These are phyloP conservation scores for Idaea straminata DNA, from an alignment of 2,888 invertebrate species.

Conservation along the genomic window DNA sequence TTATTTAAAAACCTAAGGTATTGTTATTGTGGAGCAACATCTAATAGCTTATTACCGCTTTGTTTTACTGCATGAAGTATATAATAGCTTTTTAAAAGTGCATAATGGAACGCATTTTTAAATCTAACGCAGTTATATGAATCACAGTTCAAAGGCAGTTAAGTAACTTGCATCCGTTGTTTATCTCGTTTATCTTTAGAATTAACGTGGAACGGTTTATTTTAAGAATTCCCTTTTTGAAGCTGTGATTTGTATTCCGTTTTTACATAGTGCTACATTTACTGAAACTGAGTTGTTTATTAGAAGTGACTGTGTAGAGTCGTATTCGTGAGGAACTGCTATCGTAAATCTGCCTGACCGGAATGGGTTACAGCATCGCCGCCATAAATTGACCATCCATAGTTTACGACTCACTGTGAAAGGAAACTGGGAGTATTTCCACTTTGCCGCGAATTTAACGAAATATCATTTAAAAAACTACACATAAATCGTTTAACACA, in stretches of 20 bases:
- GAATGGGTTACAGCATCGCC: slow-evolving; percentile 67
- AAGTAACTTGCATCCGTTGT: neutral
- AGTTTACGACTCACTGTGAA: slow-evolving; percentile 69
- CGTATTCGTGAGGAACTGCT: slow-evolving; percentile 62
- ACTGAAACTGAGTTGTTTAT: slow-evolving; percentile 54
- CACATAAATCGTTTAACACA: neutral
- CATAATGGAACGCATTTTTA: neutral
- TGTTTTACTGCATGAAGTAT: too few species aligned
- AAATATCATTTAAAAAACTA: slow-evolving; percentile 34
- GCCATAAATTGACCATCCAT: slow-evolving; percentile 74
- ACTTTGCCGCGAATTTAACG: slow-evolving; percentile 41
- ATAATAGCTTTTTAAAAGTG: slow-evolving; percentile 6
- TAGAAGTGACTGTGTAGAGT: slow-evolving; percentile 55
- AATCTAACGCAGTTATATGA: neutral
- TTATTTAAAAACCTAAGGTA: too few species aligned
- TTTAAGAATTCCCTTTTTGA: neutral
- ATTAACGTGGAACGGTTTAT: neutral
- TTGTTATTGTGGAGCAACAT: too few species aligned
- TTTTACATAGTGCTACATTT: slow-evolving; percentile 25
- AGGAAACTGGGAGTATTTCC: slow-evolving; percentile 52
- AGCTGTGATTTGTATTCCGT: slow-evolving; percentile 8
- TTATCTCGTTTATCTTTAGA: neutral
- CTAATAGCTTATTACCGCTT: too few species aligned
- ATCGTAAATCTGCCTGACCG: slow-evolving; percentile 71
- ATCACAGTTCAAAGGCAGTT: neutral